Conservation (phyloP, 2,888 invertebrate species). For the Odontocerum albicorne region DNA sequence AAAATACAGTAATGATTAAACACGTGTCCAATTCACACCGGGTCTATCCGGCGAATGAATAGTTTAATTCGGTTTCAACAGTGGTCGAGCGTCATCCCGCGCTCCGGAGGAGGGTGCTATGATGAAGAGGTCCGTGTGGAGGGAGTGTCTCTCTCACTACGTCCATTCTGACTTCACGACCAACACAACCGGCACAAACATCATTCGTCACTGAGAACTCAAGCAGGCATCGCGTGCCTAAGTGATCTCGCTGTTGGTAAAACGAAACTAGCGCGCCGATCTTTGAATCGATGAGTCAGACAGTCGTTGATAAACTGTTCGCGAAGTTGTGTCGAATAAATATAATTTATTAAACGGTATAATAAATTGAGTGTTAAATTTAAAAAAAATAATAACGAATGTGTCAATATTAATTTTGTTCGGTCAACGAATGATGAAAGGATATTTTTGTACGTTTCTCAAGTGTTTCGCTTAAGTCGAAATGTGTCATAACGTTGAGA, state of each 20-base stretch:
- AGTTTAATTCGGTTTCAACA: conserved; percentile 1
- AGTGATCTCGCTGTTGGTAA: not conserved
- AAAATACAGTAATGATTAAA: no score
- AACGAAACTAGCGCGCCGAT: no score
- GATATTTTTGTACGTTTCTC: no score
- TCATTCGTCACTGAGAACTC: conserved; percentile 18
- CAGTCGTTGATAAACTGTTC: no score
- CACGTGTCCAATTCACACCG: no score
- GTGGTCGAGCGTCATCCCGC: conserved; percentile 4
- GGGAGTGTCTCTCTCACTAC: conserved; percentile 9
- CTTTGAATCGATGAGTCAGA: conserved; percentile 3
- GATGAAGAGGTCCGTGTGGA: not conserved
- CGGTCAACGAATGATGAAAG: no score
- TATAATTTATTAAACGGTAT: no score
- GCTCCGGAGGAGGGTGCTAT: not conserved
- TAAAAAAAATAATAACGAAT: no score
- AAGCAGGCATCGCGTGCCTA: not conserved
- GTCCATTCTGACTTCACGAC: not conserved
- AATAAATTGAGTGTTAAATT: no score
- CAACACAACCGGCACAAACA: conserved; percentile 1
- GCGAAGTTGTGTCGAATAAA: no score
- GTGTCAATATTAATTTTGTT: no score
- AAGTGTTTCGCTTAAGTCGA: not conserved
- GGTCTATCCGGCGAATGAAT: conserved; percentile 5
- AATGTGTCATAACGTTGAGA: conserved; percentile 11